Evolutionary conservation across 1,140 invertebrate genomes (phyloP), one percentile per base, ranked within the genome.

Genomic region (Centruroides sculpturatus): DNA sequence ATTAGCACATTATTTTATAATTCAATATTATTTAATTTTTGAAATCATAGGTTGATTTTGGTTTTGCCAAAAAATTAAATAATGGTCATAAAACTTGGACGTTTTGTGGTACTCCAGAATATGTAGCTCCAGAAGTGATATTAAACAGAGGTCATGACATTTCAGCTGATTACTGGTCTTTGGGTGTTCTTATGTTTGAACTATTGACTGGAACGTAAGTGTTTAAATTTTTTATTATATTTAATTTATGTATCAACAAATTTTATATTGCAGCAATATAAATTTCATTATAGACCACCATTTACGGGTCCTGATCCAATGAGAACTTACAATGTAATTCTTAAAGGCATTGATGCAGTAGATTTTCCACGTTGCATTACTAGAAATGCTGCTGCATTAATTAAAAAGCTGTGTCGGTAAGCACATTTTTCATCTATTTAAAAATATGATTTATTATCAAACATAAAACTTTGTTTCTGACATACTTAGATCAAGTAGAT

Each of bases 301-400:
- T 97, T 98, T 73, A 89, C 89, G 56, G 93, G 92, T 3, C 82
- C 85, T 1, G 95, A 98, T 77, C 94, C 94, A 0, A 98, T 99
- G 94, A 95, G 92, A 74, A 98, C 94, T 0, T 99, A 99, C 73
- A 98, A 98, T 69, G 92, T 98, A 65, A 98, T 98, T 70, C 77
- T 99, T 54, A 98, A 97, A 75, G 95, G 95, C 56, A 97, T 99
- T 56, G 95, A 98, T 73, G 92, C 91, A 36, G 89, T 94, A 61
- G 92, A 97, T 73, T 97, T 97, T 75, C 92, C 93, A 51, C 80
- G 91, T 66, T 89, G 84, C 67, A 93, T 98, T 66, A 92, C 89
- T 1, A 81, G 88, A 66, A 94, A 94, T 70, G 92, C 92, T 3
- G 86, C 82, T 63, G 89, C 85, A 60, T 78, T 98, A 23, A 95